Evolutionary conservation across 1,140 invertebrate species (phyloP).

Genomic region (Bombus waltoni): DNA sequence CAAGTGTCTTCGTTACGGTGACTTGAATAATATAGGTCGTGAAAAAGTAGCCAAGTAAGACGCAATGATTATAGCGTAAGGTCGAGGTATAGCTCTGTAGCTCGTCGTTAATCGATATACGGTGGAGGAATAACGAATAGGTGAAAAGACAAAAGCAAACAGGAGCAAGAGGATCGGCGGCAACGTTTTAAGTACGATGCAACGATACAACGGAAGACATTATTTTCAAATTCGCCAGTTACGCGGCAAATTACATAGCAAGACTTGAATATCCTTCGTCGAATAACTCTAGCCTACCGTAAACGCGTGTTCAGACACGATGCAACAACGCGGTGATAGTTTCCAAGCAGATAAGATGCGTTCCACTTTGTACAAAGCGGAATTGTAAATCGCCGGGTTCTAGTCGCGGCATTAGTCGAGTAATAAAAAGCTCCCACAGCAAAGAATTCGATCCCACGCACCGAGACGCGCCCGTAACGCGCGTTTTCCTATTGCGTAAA

Average conservation of each 20-base stretch:
- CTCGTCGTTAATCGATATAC: neutral
- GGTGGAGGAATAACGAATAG: neutral
- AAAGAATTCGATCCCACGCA: conserved; percentile 47
- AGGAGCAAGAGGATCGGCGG: neutral
- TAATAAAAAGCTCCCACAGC: conserved; percentile 19
- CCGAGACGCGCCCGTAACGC: conserved; percentile 48
- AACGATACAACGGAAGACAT: neutral
- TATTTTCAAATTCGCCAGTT: neutral
- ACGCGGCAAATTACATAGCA: neutral
- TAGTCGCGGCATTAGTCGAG: neutral
- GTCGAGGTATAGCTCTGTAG: no score
- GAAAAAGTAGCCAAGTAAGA: neutral
- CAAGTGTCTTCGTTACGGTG: neutral
- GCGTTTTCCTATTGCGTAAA: conserved; percentile 59
- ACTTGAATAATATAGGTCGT: neutral
- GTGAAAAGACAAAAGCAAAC: neutral
- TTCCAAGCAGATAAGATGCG: conserved; percentile 23
- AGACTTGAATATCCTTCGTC: neutral
- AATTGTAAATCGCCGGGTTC: conserved; percentile 15
- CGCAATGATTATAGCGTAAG: conserved; percentile 9
- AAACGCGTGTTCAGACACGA: neutral
- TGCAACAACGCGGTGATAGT: neutral
- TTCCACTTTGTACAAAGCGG: conserved; percentile 17
- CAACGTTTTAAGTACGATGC: neutral
- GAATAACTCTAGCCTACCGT: no score